Base-by-base conservation (phyloP, 92 coral and sea anemone genomes). In the Umimayanthus chanpuru region DNA sequence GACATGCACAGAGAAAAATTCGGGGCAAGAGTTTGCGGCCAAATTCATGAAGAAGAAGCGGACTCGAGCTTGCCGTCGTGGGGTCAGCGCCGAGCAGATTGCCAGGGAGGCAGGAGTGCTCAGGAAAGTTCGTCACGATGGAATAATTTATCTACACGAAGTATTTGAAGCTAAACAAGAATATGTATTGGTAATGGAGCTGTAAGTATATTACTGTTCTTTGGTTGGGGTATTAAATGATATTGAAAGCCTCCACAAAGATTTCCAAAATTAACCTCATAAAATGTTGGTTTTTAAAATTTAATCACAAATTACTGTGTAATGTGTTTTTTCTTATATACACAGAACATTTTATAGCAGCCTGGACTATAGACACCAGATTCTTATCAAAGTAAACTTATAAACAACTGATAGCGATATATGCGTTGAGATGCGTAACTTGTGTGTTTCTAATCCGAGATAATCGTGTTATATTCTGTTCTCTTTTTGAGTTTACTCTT, bases 61-160 rank as follows among this genome's bases (percentile, higher is more conserved):
- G n/a, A 73, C 95, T 44, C 89, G 90, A 76, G 92, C 94, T 6
- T 81, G 90, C 18, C 88, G 95, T 2, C 92, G 91, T 78, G 98
- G 99, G 11, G 95, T 94, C 74, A 92, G 93, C 32, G 90, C 88
- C 1, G 98, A 95, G 61, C 96, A 96, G 87, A 90, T 96, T 67
- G 55, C 75, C 15, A 89, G 92, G 20, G 99, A 96, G 82, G 98
- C 96, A 18, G 92, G 71, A 11, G 92, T 96, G 9, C 92, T 96
- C 3, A 96, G 94, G 70, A 86, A 92, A 72, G 90, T 94, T 36
- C 91, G 90, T 56, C 96, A 92, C 87, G 94, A 92, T 30, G 98
- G 98, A 79, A 92, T 96, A 68, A 96, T 96, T 50, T 93, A 95
- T 79, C 98, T 96, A 6, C 99, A 96, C 85, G 99, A 95, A 29